Evolutionary conservation across 1,140 invertebrate species (phyloP).

Genomic region (Brachionus paranguensis): DNA sequence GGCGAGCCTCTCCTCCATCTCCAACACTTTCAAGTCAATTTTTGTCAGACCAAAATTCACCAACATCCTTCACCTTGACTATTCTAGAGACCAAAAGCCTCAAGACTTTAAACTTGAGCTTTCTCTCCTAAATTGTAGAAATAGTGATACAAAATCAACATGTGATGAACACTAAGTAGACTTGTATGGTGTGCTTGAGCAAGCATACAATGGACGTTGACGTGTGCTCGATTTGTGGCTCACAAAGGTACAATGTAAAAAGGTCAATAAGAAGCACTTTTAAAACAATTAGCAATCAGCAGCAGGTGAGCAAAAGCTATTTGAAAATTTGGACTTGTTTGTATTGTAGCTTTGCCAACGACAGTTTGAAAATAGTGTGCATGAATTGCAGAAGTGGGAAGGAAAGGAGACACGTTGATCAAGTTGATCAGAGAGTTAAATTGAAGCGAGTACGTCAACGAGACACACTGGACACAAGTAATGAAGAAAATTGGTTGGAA

Average conservation of each 20-base stretch:
- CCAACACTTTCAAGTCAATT: slow-evolving; percentile 25
- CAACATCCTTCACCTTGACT: neutral
- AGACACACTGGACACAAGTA: neutral
- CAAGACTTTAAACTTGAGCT: neutral
- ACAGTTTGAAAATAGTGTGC: slow-evolving; percentile 37
- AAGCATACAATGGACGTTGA: slow-evolving; percentile 16
- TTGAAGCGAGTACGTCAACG: neutral
- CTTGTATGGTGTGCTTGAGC: slow-evolving; percentile 32
- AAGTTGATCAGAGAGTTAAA: neutral
- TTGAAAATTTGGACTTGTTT: slow-evolving; percentile 18
- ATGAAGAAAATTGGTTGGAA: neutral
- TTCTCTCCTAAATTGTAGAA: neutral
- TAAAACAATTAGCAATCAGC: neutral
- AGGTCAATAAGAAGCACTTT: too few species aligned
- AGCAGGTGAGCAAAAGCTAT: neutral
- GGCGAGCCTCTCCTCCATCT: neutral
- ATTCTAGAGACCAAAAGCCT: neutral
- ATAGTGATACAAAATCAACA: too few species aligned
- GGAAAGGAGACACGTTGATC: neutral
- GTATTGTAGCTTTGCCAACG: slow-evolving; percentile 6
- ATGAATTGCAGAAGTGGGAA: neutral
- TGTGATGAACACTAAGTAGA: neutral
- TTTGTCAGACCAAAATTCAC: slow-evolving; percentile 7
- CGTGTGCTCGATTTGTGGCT: slow-evolving; percentile 25
- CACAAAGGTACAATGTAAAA: too few species aligned